Base-by-base conservation (phyloP, 2,888 invertebrate genomes). In the Cenopis cana region DNA sequence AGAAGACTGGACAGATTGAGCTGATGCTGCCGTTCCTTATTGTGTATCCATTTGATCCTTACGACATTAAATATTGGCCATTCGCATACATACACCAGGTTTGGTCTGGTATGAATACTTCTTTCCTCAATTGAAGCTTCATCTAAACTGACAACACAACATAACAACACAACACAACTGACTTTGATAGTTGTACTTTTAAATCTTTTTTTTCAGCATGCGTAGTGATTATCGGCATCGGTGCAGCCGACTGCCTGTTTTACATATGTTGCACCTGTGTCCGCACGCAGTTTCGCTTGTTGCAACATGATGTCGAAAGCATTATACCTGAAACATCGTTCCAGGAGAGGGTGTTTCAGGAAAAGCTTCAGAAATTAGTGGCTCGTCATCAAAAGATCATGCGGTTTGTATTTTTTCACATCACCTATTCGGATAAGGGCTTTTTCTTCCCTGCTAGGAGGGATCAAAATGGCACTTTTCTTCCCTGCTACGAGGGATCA, bases 21-120 rank as follows among this genome's bases (percentile, higher is more conserved):
- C 73, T 86, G 18, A 49, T 82, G 17, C 64, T 89, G 18, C 90
- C 89, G 0, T 87, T 88, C 71, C 69, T 83, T 0, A 76, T 85
- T 20, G 56, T 81, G n/a, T 91, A 89, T 80, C 90, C 90, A 0
- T 89, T 91, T 65, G 81, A 90, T 76, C 72, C 83, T 11, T 82
- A 79, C 41, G 80, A 85, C 52, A 72, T 84, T 0, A 82, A 73
- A 50, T 79, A 82, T 60, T 90, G 85, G 83, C 90, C 89, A 0
- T 82, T 82, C 64, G 82, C 86, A 1, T 90, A 87, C 73, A 12
- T 87, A 6, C 84, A 83, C 64, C 90, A 90, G 73, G 72, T 84
- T 69, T 86, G 85, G 83, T 83, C 86, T 52, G 83, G 90, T 90
- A 75, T 76, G 84, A 84, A 75, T 61, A 18, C 0, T 8, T 17